Evolutionary conservation across 2,888 invertebrate species (phyloP), one percentile per base, ranked within the genome.

Genomic region (Seladonia tumulorum): DNA sequence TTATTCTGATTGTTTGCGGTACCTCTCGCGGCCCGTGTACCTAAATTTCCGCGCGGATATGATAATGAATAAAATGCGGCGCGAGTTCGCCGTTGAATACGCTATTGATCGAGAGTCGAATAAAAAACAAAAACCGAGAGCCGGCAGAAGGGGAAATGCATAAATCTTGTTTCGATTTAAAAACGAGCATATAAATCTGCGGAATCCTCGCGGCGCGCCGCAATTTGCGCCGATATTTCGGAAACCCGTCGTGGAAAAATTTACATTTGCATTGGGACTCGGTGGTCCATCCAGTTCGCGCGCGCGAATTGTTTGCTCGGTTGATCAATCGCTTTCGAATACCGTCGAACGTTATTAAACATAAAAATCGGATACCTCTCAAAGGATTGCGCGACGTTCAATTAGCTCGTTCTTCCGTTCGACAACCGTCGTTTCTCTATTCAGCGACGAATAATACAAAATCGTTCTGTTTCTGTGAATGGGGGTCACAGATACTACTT

Each of bases 141-240:
- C 22, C 68, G 68, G 35, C 72, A 8, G 49, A 53, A 10, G 53
- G 35, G 72, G 49, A 12, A 49, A 73, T 35, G 45, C 49, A 25
- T 79, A 77, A 85, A 80, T 76, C 85, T 74, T 63, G 85, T 81
- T 78, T 57, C 80, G 86, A 85, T 86, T 85, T 81, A 80, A 85
- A 86, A 75, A 81, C 74, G 80, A 29, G 80, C 66, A 81, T 85
- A 85, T 77, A 84, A 82, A 85, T 85, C 79, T 57, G 76, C 42
- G 83, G 73, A 60, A 82, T 76, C 66, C 73, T 47, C 76, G 83
- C 53, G 53, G 53, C 53, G n/a, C 53, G 73, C 82, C 73, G 73
- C 82, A 83, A 83, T 82, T 83, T 77, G 76, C 83, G 14, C 25
- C 68, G 76, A 77, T 77, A 83, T 82, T 82, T 82, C 57, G 70